These are phyloP conservation scores for Chelmon rostratus DNA, from an alignment of 2,797 vertebrate species.

Conservation along the genomic window DNA sequence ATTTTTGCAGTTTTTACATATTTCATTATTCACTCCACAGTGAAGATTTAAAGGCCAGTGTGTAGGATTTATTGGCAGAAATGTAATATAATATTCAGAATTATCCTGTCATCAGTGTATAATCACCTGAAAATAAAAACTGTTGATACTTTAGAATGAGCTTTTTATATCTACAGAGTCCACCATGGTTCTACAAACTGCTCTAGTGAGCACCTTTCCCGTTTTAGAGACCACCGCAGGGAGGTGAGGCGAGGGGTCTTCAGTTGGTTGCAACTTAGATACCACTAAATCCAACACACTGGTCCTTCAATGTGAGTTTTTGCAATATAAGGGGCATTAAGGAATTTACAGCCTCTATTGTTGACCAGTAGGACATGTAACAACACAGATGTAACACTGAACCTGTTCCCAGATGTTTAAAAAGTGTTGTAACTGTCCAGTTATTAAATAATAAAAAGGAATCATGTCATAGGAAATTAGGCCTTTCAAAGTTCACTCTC, in stretches of 20 bases:
- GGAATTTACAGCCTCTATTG: conserved; percentile 10
- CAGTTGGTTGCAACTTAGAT: too few relatives aligned
- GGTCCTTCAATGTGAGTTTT: conserved; percentile 10
- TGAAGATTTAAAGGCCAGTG: neutral
- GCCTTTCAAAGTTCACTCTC: neutral
- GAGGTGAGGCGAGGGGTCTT: too few relatives aligned
- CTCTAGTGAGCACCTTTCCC: too few relatives aligned
- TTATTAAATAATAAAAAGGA: conserved; percentile 9
- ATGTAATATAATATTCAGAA: too few relatives aligned
- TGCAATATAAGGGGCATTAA: neutral
- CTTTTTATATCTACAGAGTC: too few relatives aligned
- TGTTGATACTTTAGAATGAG: too few relatives aligned
- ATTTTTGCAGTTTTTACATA: conserved; percentile 29
- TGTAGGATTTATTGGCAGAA: too few relatives aligned
- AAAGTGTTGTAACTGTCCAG: conserved; percentile 3
- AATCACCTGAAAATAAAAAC: too few relatives aligned
- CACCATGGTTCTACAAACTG: too few relatives aligned
- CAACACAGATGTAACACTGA: conserved; percentile 11
- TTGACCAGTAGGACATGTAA: conserved; percentile 11
- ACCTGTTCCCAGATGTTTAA: conserved; percentile 5
- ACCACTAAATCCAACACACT: too few relatives aligned
- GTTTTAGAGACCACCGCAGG: too few relatives aligned
- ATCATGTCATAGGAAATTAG: neutral
- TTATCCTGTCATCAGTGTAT: too few relatives aligned
- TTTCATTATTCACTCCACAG: conserved; percentile 16